A percentile compares a stretch with the other conserved stretches of the same genome.
Conservation (phyloP, 2,113 vertebrate species). For the Petrocephalus microphthalmus region DNA sequence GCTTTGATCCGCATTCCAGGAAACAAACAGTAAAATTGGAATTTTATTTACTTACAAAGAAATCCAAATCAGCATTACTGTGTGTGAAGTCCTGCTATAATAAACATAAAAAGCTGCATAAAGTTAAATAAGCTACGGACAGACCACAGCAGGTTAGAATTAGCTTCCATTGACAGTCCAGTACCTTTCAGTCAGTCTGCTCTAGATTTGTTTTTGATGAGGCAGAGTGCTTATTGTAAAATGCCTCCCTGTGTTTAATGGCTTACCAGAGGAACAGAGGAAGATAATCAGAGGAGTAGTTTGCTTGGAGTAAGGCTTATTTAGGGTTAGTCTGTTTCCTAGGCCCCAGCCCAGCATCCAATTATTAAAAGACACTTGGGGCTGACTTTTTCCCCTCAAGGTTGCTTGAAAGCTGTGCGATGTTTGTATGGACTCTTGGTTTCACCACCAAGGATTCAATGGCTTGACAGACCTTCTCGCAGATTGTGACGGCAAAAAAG, state of each 20-base stretch:
- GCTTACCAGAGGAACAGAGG: background rate
- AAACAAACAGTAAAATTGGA: background rate
- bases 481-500: background rate
- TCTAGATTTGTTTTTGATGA: background rate
- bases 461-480: background rate
- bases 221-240: background rate
- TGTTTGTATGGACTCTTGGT: background rate
- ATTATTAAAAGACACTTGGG: background rate
- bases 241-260: background rate
- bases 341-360: background rate
- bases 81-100: background rate
- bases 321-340: background rate
- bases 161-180: background rate
- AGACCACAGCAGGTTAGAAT: conserved; percentile 9
- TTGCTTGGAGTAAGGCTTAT: background rate
- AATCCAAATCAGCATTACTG: background rate
- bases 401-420: background rate
- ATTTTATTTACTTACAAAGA: background rate
- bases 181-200: background rate
- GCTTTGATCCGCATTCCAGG: background rate
- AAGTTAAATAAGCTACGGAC: background rate
- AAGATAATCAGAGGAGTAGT: background rate
- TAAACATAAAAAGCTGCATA: background rate
- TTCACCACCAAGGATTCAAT: background rate
- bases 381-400: background rate